Percentiles rank a stretch among this genome's conserved stretches.
Evolutionary conservation across 2,113 vertebrate genomes (phyloP).

Genomic region (Columba janthina): DNA sequence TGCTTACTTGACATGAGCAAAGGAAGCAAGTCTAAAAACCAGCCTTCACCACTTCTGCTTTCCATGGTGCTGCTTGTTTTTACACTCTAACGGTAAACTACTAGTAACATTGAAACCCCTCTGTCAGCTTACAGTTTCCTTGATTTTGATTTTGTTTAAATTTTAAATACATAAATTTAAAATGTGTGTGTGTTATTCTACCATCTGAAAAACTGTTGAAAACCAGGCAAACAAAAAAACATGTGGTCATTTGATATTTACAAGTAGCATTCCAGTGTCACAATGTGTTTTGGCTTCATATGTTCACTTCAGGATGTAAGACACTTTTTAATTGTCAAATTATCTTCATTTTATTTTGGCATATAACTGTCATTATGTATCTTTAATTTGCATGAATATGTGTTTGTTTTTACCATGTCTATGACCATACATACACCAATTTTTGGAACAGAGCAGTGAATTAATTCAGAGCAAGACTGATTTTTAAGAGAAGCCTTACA

Average conservation of each 20-base stretch:
- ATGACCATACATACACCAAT: not conserved
- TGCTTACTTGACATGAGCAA: not conserved
- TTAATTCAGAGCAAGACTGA: not conserved
- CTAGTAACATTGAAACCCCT: not conserved
- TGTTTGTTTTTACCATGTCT: not conserved
- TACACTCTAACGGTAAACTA: not conserved
- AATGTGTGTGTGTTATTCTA: not conserved
- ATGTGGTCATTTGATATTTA: too few relatives aligned
- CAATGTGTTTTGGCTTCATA: not conserved
- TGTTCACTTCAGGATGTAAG: not conserved
- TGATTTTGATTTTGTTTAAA: not conserved
- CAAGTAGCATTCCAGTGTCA: not conserved
- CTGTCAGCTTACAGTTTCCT: not conserved
- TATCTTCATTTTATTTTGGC: not conserved
- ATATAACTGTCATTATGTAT: not conserved
- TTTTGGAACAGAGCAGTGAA: not conserved
- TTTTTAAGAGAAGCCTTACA: not conserved
- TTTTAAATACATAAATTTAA: not conserved
- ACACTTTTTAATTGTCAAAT: not conserved
- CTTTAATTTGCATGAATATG: not conserved
- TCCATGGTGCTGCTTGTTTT: not conserved
- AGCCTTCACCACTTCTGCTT: not conserved
- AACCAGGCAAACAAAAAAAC: not conserved
- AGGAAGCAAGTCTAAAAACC: not conserved
- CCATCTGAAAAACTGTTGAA: not conserved